Percentiles rank a stretch among this genome's conserved stretches.
These are phyloP conservation scores for Machaerirhynchus nigripectus DNA, from an alignment of 2,113 vertebrate species.

Conservation along the genomic window DNA sequence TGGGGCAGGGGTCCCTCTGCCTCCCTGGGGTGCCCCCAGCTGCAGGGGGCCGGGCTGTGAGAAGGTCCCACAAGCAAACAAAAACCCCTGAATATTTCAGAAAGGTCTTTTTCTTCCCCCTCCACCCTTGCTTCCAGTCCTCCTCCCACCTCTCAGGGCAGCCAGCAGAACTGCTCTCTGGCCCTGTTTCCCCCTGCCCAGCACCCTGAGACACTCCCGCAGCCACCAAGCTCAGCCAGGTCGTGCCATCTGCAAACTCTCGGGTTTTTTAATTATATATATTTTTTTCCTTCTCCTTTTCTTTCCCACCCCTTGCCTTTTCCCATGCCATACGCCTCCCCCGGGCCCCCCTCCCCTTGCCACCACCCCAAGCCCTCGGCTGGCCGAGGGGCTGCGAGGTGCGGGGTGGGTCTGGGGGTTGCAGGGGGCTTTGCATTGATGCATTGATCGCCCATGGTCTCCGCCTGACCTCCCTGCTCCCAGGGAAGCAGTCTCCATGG, in stretches of 20 bases:
- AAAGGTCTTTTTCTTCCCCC: neutral
- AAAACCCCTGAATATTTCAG: neutral
- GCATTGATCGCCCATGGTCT: constrained; percentile 83
- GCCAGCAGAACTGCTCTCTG: neutral
- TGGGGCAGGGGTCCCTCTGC: neutral
- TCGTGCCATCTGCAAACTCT: neutral
- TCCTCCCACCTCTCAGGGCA: neutral
- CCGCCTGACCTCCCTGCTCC: constrained; percentile 82
- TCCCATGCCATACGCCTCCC: neutral
- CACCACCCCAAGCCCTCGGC: neutral
- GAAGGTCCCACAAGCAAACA: neutral
- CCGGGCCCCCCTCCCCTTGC: neutral
- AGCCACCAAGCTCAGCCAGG: neutral
- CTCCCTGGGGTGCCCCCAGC: neutral
- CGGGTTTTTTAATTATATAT: neutral
- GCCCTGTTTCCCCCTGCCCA: neutral
- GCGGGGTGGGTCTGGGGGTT: constrained; percentile 70
- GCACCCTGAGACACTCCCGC: neutral
- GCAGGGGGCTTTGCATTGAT: constrained; percentile 78
- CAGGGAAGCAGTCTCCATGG: constrained; percentile 86
- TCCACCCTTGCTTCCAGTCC: neutral
- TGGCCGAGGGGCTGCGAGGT: constrained; percentile 1
- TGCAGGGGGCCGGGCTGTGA: neutral
- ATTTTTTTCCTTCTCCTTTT: neutral
- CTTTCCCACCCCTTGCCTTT: neutral